Evolutionary conservation across 2,888 invertebrate genomes (phyloP).

Genomic region (Argyresthia goedartella): DNA sequence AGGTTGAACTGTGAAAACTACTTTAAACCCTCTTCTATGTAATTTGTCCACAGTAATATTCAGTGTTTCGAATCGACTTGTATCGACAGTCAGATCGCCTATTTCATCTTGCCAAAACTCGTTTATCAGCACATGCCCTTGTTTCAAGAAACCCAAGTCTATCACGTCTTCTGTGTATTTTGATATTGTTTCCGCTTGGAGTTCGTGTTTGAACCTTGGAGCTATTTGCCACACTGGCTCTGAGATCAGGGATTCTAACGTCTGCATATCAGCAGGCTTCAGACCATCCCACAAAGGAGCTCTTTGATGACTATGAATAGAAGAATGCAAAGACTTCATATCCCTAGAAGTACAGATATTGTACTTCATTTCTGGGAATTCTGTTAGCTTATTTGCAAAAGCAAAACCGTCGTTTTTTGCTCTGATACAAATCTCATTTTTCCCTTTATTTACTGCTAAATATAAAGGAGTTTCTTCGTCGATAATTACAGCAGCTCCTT

Average conservation of each 20-base stretch:
- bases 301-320: conserved; percentile 78
- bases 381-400: conserved; percentile 77
- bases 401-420: conserved; percentile 86
- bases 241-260: conserved; percentile 80
- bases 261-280: conserved; percentile 80
- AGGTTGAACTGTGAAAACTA: conserved; percentile 91
- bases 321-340: conserved; percentile 82
- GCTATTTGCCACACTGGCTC: conserved; percentile 92
- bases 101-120: conserved; percentile 88
- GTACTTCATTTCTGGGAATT: conserved; percentile 82
- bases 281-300: conserved; percentile 85
- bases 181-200: conserved; percentile 79
- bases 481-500: conserved; percentile 84
- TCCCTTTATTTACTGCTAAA: conserved; percentile 77
- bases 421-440: conserved; percentile 81
- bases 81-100: conserved; percentile 90
- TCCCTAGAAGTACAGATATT: conserved; percentile 87
- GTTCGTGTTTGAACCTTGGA: conserved; percentile 73
- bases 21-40: conserved; percentile 86
- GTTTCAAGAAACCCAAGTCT: conserved; percentile 80
- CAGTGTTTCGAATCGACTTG: conserved; percentile 80
- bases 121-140: conserved; percentile 83
- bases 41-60: conserved; percentile 84
- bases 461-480: conserved; percentile 85
- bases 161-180: conserved; percentile 89